These are phyloP conservation scores for Drosophila truncata DNA, from an alignment of 1,140 invertebrate species.

Conservation along the genomic window DNA sequence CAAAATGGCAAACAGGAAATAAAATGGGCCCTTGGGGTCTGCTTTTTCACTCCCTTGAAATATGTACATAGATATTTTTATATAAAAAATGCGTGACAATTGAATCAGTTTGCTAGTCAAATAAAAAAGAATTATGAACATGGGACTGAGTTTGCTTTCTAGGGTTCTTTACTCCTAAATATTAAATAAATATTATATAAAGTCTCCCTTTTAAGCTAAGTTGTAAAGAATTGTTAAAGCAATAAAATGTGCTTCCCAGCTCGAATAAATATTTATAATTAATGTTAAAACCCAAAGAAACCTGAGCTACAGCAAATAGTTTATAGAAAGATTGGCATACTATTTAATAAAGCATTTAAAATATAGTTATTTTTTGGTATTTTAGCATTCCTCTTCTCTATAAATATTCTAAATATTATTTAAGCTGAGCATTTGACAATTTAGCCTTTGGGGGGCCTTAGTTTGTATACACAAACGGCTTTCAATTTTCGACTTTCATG, in stretches of 20 bases:
- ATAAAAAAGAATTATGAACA: not conserved
- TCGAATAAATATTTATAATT: not conserved
- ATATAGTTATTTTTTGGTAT: not conserved
- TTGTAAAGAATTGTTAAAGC: not conserved
- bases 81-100: conserved; percentile 3
- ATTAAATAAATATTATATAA: not conserved
- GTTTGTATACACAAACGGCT: conserved; percentile 1
- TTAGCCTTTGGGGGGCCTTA: conserved; percentile 16
- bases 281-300: not conserved
- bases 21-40: conserved; percentile 17
- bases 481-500: conserved; percentile 4
- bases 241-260: not conserved
- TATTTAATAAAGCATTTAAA: not conserved
- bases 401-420: conserved; percentile 7
- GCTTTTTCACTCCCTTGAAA: not conserved
- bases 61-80: conserved; percentile 1
- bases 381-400: too few species aligned
- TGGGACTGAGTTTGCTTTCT: not conserved
- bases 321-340: not conserved
- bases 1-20: conserved; percentile 38
- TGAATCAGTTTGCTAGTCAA: conserved; percentile 1
- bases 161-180: not conserved
- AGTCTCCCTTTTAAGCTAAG: not conserved
- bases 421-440: conserved; percentile 1
- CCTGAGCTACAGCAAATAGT: not conserved